A percentile compares a stretch with the other conserved stretches of the same genome.
Evolutionary conservation across 2,113 vertebrate genomes (phyloP).

Genomic region (Zapus hudsonius): DNA sequence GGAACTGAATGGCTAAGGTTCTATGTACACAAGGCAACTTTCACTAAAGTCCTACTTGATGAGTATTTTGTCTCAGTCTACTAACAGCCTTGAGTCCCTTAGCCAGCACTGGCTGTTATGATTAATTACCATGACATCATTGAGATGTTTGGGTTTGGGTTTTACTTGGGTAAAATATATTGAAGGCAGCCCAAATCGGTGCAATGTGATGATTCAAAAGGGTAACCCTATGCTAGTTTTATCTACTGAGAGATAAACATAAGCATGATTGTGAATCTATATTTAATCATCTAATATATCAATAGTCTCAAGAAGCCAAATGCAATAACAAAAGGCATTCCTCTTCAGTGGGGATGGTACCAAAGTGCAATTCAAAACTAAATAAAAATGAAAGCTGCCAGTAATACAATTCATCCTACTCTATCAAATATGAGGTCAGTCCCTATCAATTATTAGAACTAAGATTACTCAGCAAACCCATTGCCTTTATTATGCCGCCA

Average conservation of each 20-base stretch:
- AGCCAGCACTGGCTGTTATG: conserved; percentile 9
- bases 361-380: conserved; percentile 1
- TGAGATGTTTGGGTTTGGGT: conserved; percentile 48
- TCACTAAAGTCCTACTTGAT: not conserved
- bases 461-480: not conserved
- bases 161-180: conserved; percentile 48
- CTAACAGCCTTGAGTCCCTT: not conserved
- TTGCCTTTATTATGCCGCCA: not conserved
- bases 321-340: not conserved
- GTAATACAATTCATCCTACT: not conserved
- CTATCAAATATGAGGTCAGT: not conserved
- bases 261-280: not conserved
- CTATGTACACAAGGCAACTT: too few relatives aligned
- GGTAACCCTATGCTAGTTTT: not conserved
- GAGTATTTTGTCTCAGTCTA: not conserved
- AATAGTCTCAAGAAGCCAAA: not conserved
- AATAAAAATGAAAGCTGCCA: not conserved
- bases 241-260: not conserved
- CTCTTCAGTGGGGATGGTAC: not conserved
- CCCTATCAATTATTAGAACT: not conserved
- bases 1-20: not conserved
- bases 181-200: not conserved
- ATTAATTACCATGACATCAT: conserved; percentile 35
- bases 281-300: conserved; percentile 24
- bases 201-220: conserved; percentile 37